Evolutionary conservation across 2,888 invertebrate species (phyloP), one percentile per base, ranked within the genome.

Genomic region (Antheraea yamamai): DNA sequence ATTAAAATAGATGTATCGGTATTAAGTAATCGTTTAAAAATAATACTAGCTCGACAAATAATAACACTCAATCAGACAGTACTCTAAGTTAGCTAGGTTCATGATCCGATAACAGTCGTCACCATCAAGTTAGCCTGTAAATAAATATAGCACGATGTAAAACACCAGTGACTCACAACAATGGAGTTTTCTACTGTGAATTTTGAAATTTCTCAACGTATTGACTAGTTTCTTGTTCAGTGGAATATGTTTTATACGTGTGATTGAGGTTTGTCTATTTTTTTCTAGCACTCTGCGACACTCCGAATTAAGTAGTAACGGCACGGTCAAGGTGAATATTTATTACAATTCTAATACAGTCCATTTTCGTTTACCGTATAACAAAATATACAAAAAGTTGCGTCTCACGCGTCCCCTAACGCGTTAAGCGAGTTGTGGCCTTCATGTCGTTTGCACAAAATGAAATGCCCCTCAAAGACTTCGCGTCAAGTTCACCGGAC

Each of bases 361-460:
- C 64, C 26, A 1, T 30, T 26, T 66, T 66, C 18, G 30, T 30
- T 66, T 30, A 66, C 64, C 30, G 26, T 4, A 30, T 70, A 70
- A 70, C 39, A 70, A 39, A 39, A 39, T 39, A 39, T 39, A 70
- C 35, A 35, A 70, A 39, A 39, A n/a, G 39, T 35, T 10, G n/a
- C 70, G n/a, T 70, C 70, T 39, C 35, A 70, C 39, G 39, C 20
- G n/a, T 10, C 70, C 70, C 70, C 39, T 66, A 72, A 73, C 75
- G 47, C n/a, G 71, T 73, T 75, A 76, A 79, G 81, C 82, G 81
- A 81, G 82, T 80, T 88, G 18, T 35, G 68, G 68, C 68, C 68
- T 68, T 68, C 30, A 86, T 86, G 91, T 93, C 94, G 92, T 93
- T 92, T 91, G 92, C 93, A 92, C 92, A 89, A 93, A 93, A 93